Conservation (phyloP, 2,888 invertebrate genomes). For the Luperina testacea region DNA sequence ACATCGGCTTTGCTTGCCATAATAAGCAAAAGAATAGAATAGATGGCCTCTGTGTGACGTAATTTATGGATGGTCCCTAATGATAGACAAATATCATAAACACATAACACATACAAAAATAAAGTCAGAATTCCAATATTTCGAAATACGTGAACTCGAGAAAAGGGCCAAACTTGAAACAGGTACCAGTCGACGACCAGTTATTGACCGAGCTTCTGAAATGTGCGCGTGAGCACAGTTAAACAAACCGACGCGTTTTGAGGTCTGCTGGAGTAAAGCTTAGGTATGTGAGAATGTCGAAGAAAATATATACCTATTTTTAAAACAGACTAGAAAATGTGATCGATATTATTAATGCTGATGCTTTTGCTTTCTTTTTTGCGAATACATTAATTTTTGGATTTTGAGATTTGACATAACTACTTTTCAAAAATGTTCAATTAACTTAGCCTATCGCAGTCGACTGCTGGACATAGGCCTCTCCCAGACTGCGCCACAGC, state of each 20-base stretch:
- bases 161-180: conserved; percentile 56
- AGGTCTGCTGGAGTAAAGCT: conserved; percentile 20
- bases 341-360: conserved; percentile 2
- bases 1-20: not conserved
- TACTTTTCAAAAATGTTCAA: conserved; percentile 26
- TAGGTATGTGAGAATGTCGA: conserved; percentile 13
- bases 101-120: not conserved
- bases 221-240: conserved; percentile 57
- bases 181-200: conserved; percentile 54
- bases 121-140: conserved; percentile 22
- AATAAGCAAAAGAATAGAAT: not conserved
- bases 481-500: too few species aligned
- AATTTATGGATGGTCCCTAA: not conserved
- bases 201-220: conserved; percentile 44
- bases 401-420: conserved; percentile 13
- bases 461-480: too few species aligned
- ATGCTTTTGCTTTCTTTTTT: conserved; percentile 48
- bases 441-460: too few species aligned
- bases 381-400: conserved; percentile 21
- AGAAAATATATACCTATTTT: not conserved
- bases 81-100: not conserved
- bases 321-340: conserved; percentile 11
- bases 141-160: conserved; percentile 29
- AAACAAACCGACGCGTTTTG: conserved; percentile 60
- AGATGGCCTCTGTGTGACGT: not conserved